These are phyloP conservation scores for Forpus xanthops DNA, from an alignment of 2,797 vertebrate species.

Conservation along the genomic window DNA sequence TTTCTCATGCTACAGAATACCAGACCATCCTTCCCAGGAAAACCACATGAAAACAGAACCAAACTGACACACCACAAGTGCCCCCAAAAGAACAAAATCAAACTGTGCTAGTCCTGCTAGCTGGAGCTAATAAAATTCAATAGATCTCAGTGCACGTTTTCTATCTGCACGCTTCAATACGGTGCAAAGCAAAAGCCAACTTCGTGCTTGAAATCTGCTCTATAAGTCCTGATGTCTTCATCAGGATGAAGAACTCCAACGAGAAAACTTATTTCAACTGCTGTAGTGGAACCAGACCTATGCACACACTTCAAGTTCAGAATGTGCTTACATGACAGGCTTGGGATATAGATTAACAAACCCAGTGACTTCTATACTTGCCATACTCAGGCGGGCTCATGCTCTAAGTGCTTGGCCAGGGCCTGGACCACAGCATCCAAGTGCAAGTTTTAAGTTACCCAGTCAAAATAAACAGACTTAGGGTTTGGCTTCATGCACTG, in stretches of 20 bases:
- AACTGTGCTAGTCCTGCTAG: neutral
- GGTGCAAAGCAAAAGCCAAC: neutral
- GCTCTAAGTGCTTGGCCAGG: neutral
- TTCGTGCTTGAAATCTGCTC: neutral
- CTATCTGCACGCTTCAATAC: neutral
- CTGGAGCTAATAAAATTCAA: neutral
- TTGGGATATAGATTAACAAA: neutral
- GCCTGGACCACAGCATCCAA: neutral
- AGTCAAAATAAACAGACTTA: neutral
- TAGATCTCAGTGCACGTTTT: neutral
- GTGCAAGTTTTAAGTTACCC: neutral
- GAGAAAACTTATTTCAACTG: neutral
- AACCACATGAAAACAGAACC: neutral
- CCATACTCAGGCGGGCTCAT: neutral
- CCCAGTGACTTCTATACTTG: neutral
- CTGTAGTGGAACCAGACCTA: neutral
- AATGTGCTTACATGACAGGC: neutral
- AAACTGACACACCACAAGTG: rapidly evolving
- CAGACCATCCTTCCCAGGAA: neutral
- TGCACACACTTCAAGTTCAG: neutral
- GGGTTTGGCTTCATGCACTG: neutral
- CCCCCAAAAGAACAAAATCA: no score
- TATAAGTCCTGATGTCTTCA: neutral
- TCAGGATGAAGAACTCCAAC: neutral
- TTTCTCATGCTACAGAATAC: neutral